phyloP scores from a whole-genome alignment of 2,888 invertebrate species.

The Julus scanicus region DNA sequence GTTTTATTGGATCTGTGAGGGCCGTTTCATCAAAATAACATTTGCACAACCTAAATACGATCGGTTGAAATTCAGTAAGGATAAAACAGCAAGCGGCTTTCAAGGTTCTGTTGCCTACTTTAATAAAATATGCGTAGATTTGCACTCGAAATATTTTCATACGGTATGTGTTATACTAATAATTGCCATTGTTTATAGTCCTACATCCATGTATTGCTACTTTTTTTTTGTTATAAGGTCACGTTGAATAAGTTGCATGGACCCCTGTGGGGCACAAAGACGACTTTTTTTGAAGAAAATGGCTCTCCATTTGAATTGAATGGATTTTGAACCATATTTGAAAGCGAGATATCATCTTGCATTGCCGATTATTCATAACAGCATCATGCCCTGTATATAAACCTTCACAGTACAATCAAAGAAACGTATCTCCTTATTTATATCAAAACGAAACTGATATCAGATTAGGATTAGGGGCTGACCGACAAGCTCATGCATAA shows the following conservation, averaged over 20 bases:
- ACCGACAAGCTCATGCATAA: conserved; percentile 12
- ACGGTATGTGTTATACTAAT: conserved; percentile 36
- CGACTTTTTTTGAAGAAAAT: background rate
- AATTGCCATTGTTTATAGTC: conserved; percentile 42
- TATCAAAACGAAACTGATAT: conserved; percentile 36
- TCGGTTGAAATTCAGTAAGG: conserved; percentile 36
- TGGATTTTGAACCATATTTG: conserved; percentile 38
- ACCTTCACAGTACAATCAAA: conserved; percentile 9
- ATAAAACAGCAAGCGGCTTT: conserved; percentile 30
- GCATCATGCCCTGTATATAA: conserved; percentile 1
- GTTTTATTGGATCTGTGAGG: conserved; percentile 30
- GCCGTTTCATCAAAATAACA: conserved; percentile 32
- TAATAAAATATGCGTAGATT: conserved; percentile 17
- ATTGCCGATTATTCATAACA: conserved; percentile 19
- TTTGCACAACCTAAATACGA: conserved; percentile 42
- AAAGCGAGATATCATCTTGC: conserved; percentile 39
- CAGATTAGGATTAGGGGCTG: background rate
- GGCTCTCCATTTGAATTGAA: conserved; percentile 27
- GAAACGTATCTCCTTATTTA: conserved; percentile 22
- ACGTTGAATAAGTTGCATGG: conserved; percentile 39
- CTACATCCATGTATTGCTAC: conserved; percentile 36
- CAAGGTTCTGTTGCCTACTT: conserved; percentile 32
- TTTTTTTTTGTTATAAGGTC: conserved; percentile 36
- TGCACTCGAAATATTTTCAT: conserved; percentile 27
- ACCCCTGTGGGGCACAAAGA: conserved; percentile 21